Conservation (phyloP, 2,797 vertebrate genomes). For the Peromyscus aztecus region DNA sequence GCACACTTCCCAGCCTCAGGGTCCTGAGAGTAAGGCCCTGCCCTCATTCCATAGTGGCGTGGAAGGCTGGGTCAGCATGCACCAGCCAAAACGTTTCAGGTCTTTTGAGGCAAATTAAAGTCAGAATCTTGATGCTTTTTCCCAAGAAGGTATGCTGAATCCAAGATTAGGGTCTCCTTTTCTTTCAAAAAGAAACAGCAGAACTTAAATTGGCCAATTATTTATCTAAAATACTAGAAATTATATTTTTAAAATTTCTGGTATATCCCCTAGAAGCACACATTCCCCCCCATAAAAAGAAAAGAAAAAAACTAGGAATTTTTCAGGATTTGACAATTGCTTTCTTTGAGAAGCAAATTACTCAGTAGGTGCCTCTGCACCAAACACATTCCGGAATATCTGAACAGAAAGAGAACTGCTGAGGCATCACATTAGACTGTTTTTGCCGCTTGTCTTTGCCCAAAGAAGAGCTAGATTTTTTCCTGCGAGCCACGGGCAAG, state of each 20-base stretch:
- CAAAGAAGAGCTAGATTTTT: constrained; percentile 56
- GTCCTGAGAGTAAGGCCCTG: constrained; percentile 70
- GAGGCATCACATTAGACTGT: constrained; percentile 20
- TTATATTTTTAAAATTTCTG: constrained; percentile 74
- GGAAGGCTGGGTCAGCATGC: constrained; percentile 51
- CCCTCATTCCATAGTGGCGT: constrained; percentile 56
- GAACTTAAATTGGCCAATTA: constrained; percentile 77
- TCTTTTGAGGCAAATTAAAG: constrained; percentile 77
- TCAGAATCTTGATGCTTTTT: constrained; percentile 70
- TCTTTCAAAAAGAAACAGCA: constrained; percentile 70
- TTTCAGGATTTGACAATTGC: constrained; percentile 76
- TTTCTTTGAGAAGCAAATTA: constrained; percentile 85
- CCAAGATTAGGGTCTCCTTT: constrained; percentile 65
- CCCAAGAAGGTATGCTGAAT: constrained; percentile 71
- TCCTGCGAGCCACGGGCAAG: constrained; percentile 22
- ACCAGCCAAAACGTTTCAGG: constrained; percentile 67
- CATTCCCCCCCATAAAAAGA: not conserved
- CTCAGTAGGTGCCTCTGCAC: constrained; percentile 85
- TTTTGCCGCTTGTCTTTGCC: constrained; percentile 75
- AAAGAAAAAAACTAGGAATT: constrained; percentile 38
- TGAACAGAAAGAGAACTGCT: constrained; percentile 59
- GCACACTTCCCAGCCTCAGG: constrained; percentile 57
- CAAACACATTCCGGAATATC: constrained; percentile 60
- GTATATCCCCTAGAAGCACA: constrained; percentile 49
- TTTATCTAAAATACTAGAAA: constrained; percentile 69